These are phyloP conservation scores for Mesochorus sp. DNA, from an alignment of 2,888 invertebrate genomes.

Conservation along the genomic window DNA sequence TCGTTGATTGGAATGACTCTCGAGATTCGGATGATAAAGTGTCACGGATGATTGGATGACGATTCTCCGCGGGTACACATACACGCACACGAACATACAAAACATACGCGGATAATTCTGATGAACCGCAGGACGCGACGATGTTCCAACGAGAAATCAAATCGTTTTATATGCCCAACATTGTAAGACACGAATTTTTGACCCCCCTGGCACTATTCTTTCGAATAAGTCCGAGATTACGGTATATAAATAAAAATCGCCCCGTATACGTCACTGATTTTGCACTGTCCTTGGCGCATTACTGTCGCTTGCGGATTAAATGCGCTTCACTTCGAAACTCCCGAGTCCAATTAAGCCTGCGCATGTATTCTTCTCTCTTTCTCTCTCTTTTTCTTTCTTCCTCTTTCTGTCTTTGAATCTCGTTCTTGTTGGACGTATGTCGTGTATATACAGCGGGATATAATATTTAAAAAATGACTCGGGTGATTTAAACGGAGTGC, in stretches of 20 bases:
- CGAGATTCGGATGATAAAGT: constrained; percentile 66
- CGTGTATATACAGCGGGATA: constrained; percentile 19
- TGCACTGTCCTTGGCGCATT: constrained; percentile 51
- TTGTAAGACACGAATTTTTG: too few relatives aligned
- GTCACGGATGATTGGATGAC: constrained; percentile 63
- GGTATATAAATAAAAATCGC: neutral
- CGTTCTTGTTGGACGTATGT: neutral
- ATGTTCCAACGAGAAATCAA: constrained; percentile 27
- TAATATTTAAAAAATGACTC: constrained; percentile 52
- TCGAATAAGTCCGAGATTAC: neutral
- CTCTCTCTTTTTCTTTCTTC: neutral
- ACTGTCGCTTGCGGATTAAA: constrained; percentile 35
- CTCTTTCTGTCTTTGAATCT: neutral
- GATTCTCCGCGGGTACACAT: constrained; percentile 28
- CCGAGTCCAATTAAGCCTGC: constrained; percentile 57
- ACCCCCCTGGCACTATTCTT: too few relatives aligned
- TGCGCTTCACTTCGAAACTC: constrained; percentile 35
- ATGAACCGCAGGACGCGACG: constrained; percentile 28
- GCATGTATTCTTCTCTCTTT: neutral
- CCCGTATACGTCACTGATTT: constrained; percentile 7
- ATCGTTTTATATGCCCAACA: too few relatives aligned
- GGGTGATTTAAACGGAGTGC: constrained; percentile 58
- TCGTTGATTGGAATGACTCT: constrained; percentile 67
- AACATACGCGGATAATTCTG: neutral
- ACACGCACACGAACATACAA: too few relatives aligned